Base-by-base conservation (phyloP, 2,888 invertebrate genomes). In the Lycaena phlaeas region DNA sequence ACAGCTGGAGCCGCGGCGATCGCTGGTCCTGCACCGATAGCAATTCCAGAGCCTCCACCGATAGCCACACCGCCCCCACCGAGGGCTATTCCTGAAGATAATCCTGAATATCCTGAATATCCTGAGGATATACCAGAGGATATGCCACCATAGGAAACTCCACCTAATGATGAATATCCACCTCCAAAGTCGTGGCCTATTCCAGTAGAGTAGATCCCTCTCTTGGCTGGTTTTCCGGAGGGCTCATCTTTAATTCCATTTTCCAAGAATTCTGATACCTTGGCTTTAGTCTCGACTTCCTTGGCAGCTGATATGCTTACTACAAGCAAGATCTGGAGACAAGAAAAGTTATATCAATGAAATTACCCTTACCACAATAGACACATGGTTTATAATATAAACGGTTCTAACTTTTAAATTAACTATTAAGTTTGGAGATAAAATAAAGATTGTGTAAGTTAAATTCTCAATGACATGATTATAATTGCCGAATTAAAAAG, bases 251-350 rank as follows among this genome's bases (percentile, higher is more conserved):
- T 77, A 15, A 81, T 73, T 6, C 77, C 78, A 26, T 71, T 68
- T 44, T 72, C 68, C 22, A 81, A 57, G 3, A 78, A 53, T 43
- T 75, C 64, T 22, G 81, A 78, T 27, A 78, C 51, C 50, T 71
- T 73, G 4, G 64, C 44, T 56, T 75, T 71, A 28, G 51, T 46
- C 34, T 60, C 59, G 39, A 73, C 55, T 51, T 75, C 69, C 56
- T 71, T 70, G 46, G 72, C 55, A 55, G 57, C 58, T 60, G 73
- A 68, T 50, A 75, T 74, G 64, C 72, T 70, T 49, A 59, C 57
- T 46, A 70, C 52, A 48, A 82, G 71, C 66, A 81, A 65, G 51
- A 79, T 56, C 82, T 82, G 68, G 3, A 58, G 73, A 51, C 1
- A 43, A 49, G 44, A 38, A 27, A 15, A 42, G 9, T 22, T 22